Evolutionary conservation across 2,113 vertebrate genomes (phyloP), one percentile per base, ranked within the genome.

Genomic region (Actinemys pallida): DNA sequence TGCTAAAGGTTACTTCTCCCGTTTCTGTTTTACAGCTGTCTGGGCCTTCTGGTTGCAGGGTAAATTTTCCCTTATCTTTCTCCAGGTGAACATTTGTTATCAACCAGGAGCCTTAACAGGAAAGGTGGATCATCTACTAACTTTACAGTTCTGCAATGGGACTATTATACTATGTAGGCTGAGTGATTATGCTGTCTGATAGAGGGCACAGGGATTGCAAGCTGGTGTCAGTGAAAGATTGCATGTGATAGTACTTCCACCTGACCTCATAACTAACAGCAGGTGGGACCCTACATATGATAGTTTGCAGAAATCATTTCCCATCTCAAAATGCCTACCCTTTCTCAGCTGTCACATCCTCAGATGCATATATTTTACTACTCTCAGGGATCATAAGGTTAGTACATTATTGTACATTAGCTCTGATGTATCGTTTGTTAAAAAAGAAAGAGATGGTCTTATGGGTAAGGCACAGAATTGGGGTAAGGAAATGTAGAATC

Each of bases 271-370:
- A 49, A n/a, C 65, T 22, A 72, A 72, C 22, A 49, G 85, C 49
- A 45, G 22, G 27, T 39, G 5, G 47, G 62, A 81, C 87, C 57
- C 57, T 42, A 78, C 69, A 62, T 62, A 62, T 62, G 57, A 31
- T 80, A 31, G 87, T 84, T 92, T 91, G 86, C 9, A 90, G 89
- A 84, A 94, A 84, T 53, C 92, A 89, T 86, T 90, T 84, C 69
- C 88, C 12, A 29, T 1, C 8, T 72, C 65, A 72, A 39, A 72
- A 22, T 72, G 17, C 19, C n/a, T 72, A 72, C 35, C 59, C 54
- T 84, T 86, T 87, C 86, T 62, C 25, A 85, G 75, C 54, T 93
- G 25, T 78, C 80, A 13, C 57, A 69, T 82, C 81, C 90, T 72
- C 88, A 47, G 65, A 72, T n/a, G 49, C 47, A 86, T 3, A 4